A percentile compares a stretch with the other conserved stretches of the same genome.
Conservation (phyloP, 2,888 invertebrate genomes). For the Xanthorhoe designata region DNA sequence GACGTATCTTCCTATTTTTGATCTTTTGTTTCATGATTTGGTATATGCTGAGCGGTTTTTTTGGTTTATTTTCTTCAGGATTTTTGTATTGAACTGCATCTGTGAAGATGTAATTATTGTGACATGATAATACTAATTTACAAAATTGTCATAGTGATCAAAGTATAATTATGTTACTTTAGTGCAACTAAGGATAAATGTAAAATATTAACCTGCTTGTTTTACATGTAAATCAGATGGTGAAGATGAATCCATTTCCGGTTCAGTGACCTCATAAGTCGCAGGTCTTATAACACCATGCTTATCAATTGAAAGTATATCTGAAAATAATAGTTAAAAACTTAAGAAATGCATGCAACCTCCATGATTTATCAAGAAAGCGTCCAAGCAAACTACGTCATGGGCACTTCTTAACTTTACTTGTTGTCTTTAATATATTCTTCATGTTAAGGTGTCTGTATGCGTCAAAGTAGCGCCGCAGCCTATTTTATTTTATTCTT, state of each 20-base stretch:
- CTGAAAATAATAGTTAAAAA: constrained; percentile 26
- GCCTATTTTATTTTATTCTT: too few relatives aligned
- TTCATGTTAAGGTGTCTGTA: too few relatives aligned
- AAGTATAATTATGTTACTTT: too few relatives aligned
- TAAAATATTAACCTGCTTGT: constrained; percentile 9
- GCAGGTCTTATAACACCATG: constrained; percentile 20
- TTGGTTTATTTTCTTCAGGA: not conserved
- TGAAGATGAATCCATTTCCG: constrained; percentile 9
- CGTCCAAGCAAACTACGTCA: too few relatives aligned
- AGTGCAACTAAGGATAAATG: not conserved
- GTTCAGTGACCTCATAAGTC: not conserved
- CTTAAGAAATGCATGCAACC: not conserved
- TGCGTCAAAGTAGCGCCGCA: too few relatives aligned
- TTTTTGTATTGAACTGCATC: constrained; percentile 3
- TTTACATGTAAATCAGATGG: not conserved
- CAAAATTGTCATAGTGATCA: too few relatives aligned
- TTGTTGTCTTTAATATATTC: too few relatives aligned
- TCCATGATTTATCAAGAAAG: not conserved
- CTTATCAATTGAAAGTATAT: constrained; percentile 24
- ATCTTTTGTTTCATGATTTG: constrained; percentile 42
- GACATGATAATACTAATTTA: too few relatives aligned
- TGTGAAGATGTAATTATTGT: not conserved
- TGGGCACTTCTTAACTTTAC: too few relatives aligned
- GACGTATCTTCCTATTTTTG: constrained; percentile 51
- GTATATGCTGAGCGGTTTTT: constrained; percentile 12